phyloP scores from a whole-genome alignment of 2,113 vertebrate species.

The Enhydra lutris region DNA sequence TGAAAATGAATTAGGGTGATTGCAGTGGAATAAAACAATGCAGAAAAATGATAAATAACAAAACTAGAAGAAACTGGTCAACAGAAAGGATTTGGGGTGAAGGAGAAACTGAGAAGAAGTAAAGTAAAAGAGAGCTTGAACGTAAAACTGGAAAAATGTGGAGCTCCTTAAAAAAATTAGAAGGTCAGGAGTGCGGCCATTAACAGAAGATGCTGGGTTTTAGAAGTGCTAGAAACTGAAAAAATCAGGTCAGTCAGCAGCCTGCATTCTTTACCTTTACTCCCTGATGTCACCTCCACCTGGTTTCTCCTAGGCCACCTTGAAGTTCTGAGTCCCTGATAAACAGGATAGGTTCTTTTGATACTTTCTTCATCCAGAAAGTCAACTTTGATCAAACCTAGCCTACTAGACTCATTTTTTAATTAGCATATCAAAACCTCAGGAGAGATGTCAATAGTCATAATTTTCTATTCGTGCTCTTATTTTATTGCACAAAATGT shows the following conservation, averaged over 20 bases:
- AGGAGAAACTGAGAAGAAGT: background rate
- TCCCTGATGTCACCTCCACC: background rate
- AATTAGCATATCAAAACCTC: background rate
- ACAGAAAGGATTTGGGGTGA: background rate
- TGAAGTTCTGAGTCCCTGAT: background rate
- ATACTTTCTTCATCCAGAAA: background rate
- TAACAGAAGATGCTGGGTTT: background rate
- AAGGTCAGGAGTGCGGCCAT: background rate
- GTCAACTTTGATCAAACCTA: background rate
- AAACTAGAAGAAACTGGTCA: background rate
- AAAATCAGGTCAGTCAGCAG: background rate
- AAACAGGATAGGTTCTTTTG: background rate
- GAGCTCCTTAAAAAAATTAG: background rate
- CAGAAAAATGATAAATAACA: background rate
- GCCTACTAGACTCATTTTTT: background rate
- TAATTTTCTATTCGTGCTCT: background rate
- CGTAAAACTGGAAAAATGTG: background rate
- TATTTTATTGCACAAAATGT: background rate
- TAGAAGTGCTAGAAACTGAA: background rate
- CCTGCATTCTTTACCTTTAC: background rate
- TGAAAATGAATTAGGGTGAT: background rate
- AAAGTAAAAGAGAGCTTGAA: background rate
- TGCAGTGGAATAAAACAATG: background rate
- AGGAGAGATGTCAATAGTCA: background rate
- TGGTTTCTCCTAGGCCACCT: background rate